These are phyloP conservation scores for Mandrillus leucophaeus DNA, from an alignment of 2,113 vertebrate species.

Conservation along the genomic window DNA sequence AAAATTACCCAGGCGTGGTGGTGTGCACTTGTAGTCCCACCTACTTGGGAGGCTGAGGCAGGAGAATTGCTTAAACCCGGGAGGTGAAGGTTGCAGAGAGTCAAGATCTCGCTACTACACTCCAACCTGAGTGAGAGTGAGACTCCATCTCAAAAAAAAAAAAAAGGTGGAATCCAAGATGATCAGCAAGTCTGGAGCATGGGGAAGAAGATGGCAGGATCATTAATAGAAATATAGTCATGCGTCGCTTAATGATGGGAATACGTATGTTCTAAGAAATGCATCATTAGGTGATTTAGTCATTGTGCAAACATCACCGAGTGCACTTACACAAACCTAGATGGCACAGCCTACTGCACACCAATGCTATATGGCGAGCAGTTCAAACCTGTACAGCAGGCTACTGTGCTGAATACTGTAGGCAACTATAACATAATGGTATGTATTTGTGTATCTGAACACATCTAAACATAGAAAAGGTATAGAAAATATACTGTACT, in stretches of 20 bases:
- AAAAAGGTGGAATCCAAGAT: not conserved
- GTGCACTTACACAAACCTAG: not conserved
- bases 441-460: not conserved
- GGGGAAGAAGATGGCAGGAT: not conserved
- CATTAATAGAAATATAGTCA: not conserved
- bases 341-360: not conserved
- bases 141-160: too few species aligned
- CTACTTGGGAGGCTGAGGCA: too few species aligned
- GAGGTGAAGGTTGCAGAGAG: too few species aligned
- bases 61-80: too few species aligned
- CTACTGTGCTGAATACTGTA: not conserved
- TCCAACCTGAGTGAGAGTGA: too few species aligned
- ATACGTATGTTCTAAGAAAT: not conserved
- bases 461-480: not conserved
- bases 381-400: not conserved
- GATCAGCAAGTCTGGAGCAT: not conserved
- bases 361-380: not conserved
- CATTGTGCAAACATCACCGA: not conserved
- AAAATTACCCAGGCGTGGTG: too few species aligned
- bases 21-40: too few species aligned
- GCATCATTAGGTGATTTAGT: not conserved
- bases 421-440: not conserved
- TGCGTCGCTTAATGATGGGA: not conserved
- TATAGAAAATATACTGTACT: not conserved
- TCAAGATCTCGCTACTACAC: too few species aligned